A percentile compares a stretch with the other conserved stretches of the same genome.
phyloP scores from a whole-genome alignment of 2,888 invertebrate genomes.

The Desoria tigrina region DNA sequence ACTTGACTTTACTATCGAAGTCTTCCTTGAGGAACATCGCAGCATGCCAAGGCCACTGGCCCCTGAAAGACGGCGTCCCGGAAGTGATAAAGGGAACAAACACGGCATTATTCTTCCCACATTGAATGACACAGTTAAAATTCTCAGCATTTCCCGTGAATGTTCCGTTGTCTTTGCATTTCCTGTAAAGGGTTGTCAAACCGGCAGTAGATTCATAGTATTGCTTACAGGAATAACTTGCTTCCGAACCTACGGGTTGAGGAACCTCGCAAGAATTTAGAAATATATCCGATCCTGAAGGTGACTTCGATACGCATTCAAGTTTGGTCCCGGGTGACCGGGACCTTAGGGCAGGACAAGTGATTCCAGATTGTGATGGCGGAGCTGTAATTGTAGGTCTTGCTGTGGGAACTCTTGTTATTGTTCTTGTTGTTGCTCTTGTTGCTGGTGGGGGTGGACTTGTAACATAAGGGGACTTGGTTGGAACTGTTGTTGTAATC shows the following conservation, averaged over 20 bases:
- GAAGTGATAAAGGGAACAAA: slow-evolving; percentile 42
- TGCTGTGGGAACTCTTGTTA: neutral
- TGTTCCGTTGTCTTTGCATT: slow-evolving; percentile 46
- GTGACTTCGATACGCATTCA: slow-evolving; percentile 33
- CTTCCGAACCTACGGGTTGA: slow-evolving; percentile 40
- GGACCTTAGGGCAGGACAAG: slow-evolving; percentile 27
- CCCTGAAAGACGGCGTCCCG: slow-evolving; percentile 57
- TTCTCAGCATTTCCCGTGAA: slow-evolving; percentile 43
- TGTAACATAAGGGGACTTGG: slow-evolving; percentile 9
- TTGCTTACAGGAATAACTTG: slow-evolving; percentile 43
- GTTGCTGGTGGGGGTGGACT: slow-evolving; percentile 7
- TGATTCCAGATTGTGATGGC: slow-evolving; percentile 9
- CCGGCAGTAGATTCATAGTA: slow-evolving; percentile 45
- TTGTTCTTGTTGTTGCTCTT: neutral
- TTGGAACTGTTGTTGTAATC: slow-evolving; percentile 7
- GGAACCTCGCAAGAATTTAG: slow-evolving; percentile 27
- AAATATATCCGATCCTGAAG: slow-evolving; percentile 22
- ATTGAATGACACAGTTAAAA: slow-evolving; percentile 45
- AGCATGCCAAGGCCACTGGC: slow-evolving; percentile 71
- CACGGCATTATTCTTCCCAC: slow-evolving; percentile 41
- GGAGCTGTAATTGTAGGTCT: slow-evolving; percentile 18
- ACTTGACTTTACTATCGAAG: slow-evolving; percentile 10
- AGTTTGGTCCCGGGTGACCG: slow-evolving; percentile 24
- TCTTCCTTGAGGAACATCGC: slow-evolving; percentile 56
- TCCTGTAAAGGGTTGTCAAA: slow-evolving; percentile 33